Conservation (phyloP, 1,140 invertebrate genomes). For the Lordiphosa clarofinis region DNA sequence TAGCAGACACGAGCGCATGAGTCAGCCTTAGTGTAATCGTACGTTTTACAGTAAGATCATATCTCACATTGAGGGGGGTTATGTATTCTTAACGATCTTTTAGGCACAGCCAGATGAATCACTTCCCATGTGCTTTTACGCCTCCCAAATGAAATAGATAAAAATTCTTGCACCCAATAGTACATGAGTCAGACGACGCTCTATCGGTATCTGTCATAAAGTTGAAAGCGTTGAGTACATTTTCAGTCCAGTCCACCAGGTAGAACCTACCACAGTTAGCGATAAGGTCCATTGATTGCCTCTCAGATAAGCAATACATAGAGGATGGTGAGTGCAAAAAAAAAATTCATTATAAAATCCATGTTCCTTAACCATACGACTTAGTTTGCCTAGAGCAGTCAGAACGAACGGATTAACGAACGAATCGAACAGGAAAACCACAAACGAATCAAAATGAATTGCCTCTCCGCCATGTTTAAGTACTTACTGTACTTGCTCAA, state of each 20-base stretch:
- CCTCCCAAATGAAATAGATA: no score
- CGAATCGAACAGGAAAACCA: conserved; percentile 26
- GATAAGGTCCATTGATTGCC: conserved; percentile 27
- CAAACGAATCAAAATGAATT: conserved; percentile 60
- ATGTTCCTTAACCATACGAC: conserved; percentile 6
- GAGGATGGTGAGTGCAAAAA: conserved; percentile 1
- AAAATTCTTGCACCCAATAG: no score
- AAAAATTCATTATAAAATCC: conserved; percentile 45
- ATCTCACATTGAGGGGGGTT: no score
- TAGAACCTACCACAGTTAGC: conserved; percentile 19
- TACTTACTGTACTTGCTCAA: conserved; percentile 74
- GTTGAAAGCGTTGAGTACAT: no score
- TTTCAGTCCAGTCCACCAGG: conserved; percentile 2
- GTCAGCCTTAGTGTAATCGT: not conserved
- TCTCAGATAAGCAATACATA: conserved; percentile 35
- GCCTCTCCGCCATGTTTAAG: conserved; percentile 66
- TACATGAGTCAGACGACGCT: no score
- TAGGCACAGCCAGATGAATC: no score
- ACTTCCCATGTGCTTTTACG: no score
- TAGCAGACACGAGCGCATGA: conserved; percentile 1
- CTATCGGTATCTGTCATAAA: no score
- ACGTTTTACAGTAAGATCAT: no score
- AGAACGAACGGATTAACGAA: conserved; percentile 32
- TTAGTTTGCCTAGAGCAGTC: conserved; percentile 43
- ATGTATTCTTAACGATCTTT: no score